Percentiles rank a stretch among this genome's conserved stretches.
phyloP scores from a whole-genome alignment of 1,140 invertebrate genomes.

The Philotrypesis tridentata region DNA sequence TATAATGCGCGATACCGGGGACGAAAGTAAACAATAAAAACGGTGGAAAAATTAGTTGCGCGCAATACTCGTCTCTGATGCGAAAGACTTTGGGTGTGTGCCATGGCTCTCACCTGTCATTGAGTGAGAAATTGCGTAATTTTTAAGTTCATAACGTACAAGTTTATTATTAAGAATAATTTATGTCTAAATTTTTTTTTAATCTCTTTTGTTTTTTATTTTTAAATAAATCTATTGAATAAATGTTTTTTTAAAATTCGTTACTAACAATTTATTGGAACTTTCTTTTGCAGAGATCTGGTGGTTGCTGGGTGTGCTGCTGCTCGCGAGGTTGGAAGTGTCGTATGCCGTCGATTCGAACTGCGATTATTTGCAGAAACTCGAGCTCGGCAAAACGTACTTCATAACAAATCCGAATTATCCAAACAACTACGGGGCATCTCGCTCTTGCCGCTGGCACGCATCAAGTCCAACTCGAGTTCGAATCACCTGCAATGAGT shows the following conservation, averaged over 20 bases:
- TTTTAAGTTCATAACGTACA: too few species aligned
- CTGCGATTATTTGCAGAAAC: slow-evolving; percentile 58
- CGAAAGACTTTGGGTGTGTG: neutral
- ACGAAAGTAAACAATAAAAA: neutral
- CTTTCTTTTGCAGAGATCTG: neutral
- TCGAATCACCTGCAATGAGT: slow-evolving; percentile 66
- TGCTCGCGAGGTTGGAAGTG: neutral
- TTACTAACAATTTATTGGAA: too few species aligned
- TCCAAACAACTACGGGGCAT: slow-evolving; percentile 66
- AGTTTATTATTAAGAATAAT: too few species aligned
- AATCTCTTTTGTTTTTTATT: too few species aligned
- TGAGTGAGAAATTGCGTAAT: neutral
- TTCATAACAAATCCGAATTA: slow-evolving; percentile 73
- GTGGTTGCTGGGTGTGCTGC: neutral
- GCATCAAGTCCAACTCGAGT: slow-evolving; percentile 71
- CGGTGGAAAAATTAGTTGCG: neutral
- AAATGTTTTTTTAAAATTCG: too few species aligned
- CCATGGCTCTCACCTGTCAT: neutral
- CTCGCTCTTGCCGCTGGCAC: slow-evolving; percentile 73
- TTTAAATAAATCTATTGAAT: too few species aligned
- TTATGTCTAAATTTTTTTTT: too few species aligned
- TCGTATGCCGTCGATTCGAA: slow-evolving; percentile 13
- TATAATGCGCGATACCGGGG: neutral
- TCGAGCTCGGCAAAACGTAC: slow-evolving; percentile 65
- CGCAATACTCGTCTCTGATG: neutral